Evolutionary conservation across 2,113 vertebrate species (phyloP), one percentile per base, ranked within the genome.

Genomic region (Anser cygnoides): DNA sequence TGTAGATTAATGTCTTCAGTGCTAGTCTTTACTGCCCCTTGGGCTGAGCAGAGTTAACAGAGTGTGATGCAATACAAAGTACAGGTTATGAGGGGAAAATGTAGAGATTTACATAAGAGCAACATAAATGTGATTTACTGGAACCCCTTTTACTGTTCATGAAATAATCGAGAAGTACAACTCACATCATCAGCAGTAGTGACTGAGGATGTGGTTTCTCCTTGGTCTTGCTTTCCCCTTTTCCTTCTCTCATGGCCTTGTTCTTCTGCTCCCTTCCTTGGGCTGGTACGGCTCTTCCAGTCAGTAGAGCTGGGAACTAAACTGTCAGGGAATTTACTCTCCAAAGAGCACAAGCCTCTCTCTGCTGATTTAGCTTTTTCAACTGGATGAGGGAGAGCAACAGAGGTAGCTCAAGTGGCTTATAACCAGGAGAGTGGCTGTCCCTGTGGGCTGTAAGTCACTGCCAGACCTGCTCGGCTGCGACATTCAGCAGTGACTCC

Each of bases 281-380:
- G 17, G 10, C 11, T 17, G 68, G 25, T 67, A 11, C 14, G 10
- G 29, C 28, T 14, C 41, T 44, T 13, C 20, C 43, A 44, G 29
- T 67, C 65, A 21, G 31, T 23, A 33, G 18, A 10, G 43, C 65
- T 46, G 65, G 28, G 13, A 2, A 3, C 49, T 26, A 9, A 21
- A 6, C 4, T 31, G 19, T 35, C 33, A 65, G 33, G 57, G 41
- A 31, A 1, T 44, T 71, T 33, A 2, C 39, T 37, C 21, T 85
- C 33, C 35, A 50, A 28, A 4, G 52, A 37, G 3, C 1, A 4
- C 25, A 11, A 33, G 37, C 31, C n/a, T 21, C 61, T 63, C 83
- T 18, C 1, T 11, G 43, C 25, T 13, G 1, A 1, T 37, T 59
- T 3, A 41, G n/a, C 49, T 4, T 41, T 54, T 50, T 0, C 0